These are phyloP conservation scores for Aleiodes alternator DNA, from an alignment of 2,888 invertebrate species.

Conservation along the genomic window DNA sequence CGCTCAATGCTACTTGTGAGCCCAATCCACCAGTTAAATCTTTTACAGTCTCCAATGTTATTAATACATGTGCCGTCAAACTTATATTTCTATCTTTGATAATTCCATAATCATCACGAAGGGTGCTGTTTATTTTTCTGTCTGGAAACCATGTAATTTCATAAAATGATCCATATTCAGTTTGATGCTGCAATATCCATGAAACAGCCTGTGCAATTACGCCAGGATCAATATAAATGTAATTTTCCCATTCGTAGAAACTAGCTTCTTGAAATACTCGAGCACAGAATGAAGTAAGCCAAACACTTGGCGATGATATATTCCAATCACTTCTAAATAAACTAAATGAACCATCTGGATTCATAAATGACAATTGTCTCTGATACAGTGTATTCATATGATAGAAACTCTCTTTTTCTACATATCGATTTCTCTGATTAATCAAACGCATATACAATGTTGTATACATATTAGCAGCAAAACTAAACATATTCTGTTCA, in stretches of 20 bases:
- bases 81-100: conserved; percentile 88
- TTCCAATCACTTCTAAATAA: conserved; percentile 96
- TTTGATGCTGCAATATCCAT: conserved; percentile 92
- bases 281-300: conserved; percentile 95
- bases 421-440: conserved; percentile 89
- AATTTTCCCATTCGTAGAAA: conserved; percentile 98
- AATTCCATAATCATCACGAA: conserved; percentile 76
- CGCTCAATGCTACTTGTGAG: conserved; percentile 85
- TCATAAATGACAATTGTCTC: conserved; percentile 93
- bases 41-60: conserved; percentile 89
- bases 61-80: conserved; percentile 94
- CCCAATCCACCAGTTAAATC: conserved; percentile 86
- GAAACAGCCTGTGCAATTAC: conserved; percentile 90
- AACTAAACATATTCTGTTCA: conserved; percentile 97
- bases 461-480: conserved; percentile 95
- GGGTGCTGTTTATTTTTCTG: conserved; percentile 88
- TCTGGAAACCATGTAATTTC: conserved; percentile 92
- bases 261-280: conserved; percentile 93
- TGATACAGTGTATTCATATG: conserved; percentile 95
- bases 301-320: conserved; percentile 90
- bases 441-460: conserved; percentile 93
- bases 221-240: conserved; percentile 92
- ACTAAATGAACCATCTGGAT: conserved; percentile 92
- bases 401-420: conserved; percentile 89
- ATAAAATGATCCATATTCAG: conserved; percentile 90